Base-by-base conservation (phyloP, 2,888 invertebrate species). In the Rambutsinella grinnellia region DNA sequence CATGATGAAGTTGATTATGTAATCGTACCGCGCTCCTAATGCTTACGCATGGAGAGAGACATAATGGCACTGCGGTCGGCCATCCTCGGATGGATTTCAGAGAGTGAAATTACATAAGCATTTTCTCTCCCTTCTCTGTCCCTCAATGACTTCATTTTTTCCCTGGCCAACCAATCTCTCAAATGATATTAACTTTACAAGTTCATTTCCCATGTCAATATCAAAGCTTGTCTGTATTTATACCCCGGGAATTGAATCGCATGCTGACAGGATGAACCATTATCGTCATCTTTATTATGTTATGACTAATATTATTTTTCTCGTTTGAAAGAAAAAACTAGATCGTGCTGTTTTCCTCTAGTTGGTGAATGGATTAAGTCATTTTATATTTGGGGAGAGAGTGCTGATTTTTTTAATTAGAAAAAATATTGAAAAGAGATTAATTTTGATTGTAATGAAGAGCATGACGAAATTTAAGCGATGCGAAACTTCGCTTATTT, bases 171-270 rank as follows among this genome's bases (percentile, higher is more conserved):
- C 26, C 46, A 54, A 68, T 66, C 26, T 36, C 60, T 36, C 46
- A 17, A 57, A 63, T 54, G 36, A 15, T 58, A 26, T 69, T 76
- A 65, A 69, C 69, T 69, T 75, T 69, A 76, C 76, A 76, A 76
- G 76, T 76, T 76, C 76, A 75, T 68, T 75, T 75, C 75, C 75
- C 75, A 76, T 69, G 76, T 76, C 76, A 76, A 76, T 76, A 76
- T 58, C 46, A 36, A 74, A 28, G 54, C 46, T 57, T 51, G 10
- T 62, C 61, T 28, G 28, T 71, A 36, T 58, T 47, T 26, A 36
- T 63, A 76, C 76, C 76, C 69, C 76, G 69, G 68, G 76, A 23
- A 69, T 57, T 23, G 21, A 66, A 67, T 44, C 49, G 65, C 76
- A 63, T 69, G 76, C 76, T 76, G 76, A 76, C 76, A 76, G 76